Base-by-base conservation (phyloP, 2,888 invertebrate genomes). In the Gastrophysa polygoni region DNA sequence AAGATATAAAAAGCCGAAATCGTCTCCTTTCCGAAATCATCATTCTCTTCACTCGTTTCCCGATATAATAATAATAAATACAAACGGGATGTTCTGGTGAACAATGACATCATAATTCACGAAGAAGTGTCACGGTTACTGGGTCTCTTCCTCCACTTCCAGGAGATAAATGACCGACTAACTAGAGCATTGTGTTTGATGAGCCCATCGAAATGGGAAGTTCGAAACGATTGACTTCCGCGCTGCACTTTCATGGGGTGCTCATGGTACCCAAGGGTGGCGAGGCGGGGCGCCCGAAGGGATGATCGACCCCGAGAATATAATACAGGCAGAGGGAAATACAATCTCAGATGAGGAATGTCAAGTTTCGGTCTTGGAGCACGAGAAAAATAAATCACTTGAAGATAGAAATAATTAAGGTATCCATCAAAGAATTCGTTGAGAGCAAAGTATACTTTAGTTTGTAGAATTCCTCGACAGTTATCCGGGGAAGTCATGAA, bases 141-240 rank as follows among this genome's bases (percentile, higher is more conserved):
- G 28, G 56, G 49, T 44, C 34, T 61, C 63, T 64, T 63, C 64
- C 14, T 4, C 71, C 67, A 66, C 68, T 67, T 69, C 62, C 48
- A 54, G 59, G 69, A 75, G 73, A 75, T 73, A 73, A 75, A 75
- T 68, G 75, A 73, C 64, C 68, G 62, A 60, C 71, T 73, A 75
- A 75, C 73, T 75, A 73, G 73, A 71, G 71, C 71, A 75, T 75
- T 75, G 73, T 73, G 59, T 67, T 63, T 44, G 61, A 59, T 52
- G 46, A 20, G 32, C 56, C 38, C 54, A 54, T 44, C 54, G 34
- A 34, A 54, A 54, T 29, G 34, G 32, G 17, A 51, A 51, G 29
- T 51, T 51, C 18, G 38, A 61, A 66, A 57, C 61, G 61, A 61
- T 65, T 59, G 57, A 59, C 63, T 61, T 67, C 69, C 70, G 69